These are phyloP conservation scores for Erethizon dorsatum DNA, from an alignment of 2,797 vertebrate genomes.

Conservation along the genomic window DNA sequence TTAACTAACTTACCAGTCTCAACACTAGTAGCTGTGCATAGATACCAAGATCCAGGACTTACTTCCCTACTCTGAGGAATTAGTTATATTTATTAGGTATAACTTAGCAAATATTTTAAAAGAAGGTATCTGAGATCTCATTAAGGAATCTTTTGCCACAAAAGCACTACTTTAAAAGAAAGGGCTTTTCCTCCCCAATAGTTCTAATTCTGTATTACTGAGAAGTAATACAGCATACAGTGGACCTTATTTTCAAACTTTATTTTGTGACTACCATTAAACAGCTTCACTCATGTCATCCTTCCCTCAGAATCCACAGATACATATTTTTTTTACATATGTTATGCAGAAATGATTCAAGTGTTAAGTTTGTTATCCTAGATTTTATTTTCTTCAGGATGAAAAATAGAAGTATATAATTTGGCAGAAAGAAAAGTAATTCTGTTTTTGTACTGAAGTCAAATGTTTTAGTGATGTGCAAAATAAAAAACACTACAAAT, in stretches of 20 bases:
- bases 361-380: not conserved
- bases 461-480: constrained; percentile 69
- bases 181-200: not conserved
- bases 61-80: not conserved
- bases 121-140: not conserved
- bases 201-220: not conserved
- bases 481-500: constrained; percentile 67
- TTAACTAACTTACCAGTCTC: not conserved
- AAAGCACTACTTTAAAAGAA: not conserved
- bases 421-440: constrained; percentile 57
- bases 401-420: constrained; percentile 50
- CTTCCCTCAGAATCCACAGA: not conserved
- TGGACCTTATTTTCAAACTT: not conserved
- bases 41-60: not conserved
- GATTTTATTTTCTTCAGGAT: constrained; percentile 57
- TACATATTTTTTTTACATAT: not conserved
- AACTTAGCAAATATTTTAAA: not conserved
- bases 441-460: constrained; percentile 51
- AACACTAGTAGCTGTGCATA: not conserved
- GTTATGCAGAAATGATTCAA: not conserved
- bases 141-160: constrained; percentile 27
- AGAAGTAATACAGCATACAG: not conserved
- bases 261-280: constrained; percentile 17
- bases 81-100: not conserved
- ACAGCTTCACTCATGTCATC: not conserved